Base-by-base conservation (phyloP, 2,797 vertebrate genomes). In the Mormyrops attenuatus region DNA sequence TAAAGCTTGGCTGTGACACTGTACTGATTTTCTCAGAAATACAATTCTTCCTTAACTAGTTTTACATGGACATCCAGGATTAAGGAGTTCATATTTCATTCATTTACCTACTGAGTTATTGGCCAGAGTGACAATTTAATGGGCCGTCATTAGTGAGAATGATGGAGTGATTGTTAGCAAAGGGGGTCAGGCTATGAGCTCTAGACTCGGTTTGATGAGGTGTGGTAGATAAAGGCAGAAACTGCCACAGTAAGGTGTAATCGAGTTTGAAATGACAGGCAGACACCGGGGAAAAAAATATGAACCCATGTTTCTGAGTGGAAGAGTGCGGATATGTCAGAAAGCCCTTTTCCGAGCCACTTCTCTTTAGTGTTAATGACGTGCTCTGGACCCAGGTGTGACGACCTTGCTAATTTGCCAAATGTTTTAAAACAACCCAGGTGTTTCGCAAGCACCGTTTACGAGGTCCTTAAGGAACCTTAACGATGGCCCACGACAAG, bases 31-130 rank as follows among this genome's bases (percentile, higher is more conserved):
- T 66, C 55, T 88, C 38, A 41, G 38, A 88, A 66, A 44, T 17
- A 57, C 22, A 50, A 57, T 69, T 26, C 30, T 50, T 6, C 53
- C 69, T 47, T 41, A 57, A 52, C 89, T 53, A 22, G 66, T 60
- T 38, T 77, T 86, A 88, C 38, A 80, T 1, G 20, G 34, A 69
- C 91, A 93, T 91, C 88, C 89, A 22, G 88, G 92, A 93, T 93
- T 95, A 95, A 95, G 92, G 92, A 93, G 92, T 95, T 96, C 94
- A 96, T 96, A 95, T 95, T 95, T 95, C 93, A 96, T 93, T 95
- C 91, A 91, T 92, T 92, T 93, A 89, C 88, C 92, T 92, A 93
- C 93, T 94, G 94, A 94, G 93, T 93, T 90, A 84, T 93, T 92
- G 93, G 94, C 94, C 93, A 94, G 89, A 92, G 92, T 94, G 94